Base-by-base conservation (phyloP, 2,113 vertebrate genomes). In the Cheilinus undulatus region DNA sequence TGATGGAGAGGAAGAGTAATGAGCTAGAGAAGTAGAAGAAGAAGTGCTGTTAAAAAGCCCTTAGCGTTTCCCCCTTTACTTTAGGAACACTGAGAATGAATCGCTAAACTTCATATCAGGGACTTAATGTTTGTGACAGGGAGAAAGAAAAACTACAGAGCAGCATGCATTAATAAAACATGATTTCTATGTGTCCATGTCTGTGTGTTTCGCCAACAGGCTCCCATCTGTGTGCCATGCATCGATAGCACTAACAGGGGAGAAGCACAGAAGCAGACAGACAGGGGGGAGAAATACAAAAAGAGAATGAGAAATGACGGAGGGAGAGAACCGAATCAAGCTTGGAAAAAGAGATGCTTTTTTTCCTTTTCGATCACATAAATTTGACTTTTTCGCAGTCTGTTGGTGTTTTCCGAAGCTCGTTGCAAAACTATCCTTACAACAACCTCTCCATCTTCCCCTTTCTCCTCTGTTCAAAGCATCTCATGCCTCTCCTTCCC, bases 131-230 rank as follows among this genome's bases (percentile, higher is more conserved):
- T 86, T 66, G 49, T 77, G 76, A 89, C n/a, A 42, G 42, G 28
- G 64, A 76, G 53, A 71, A 81, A 59, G 36, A 60, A 73, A 83
- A 70, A 52, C 50, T 34, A 69, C 46, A 74, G 60, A 58, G 79
- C 78, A 69, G 76, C 66, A 27, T 0, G 15, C 76, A 88, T 85
- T 75, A 83, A 85, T 88, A 88, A 89, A 88, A 80, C 74, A 86
- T 84, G 59, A 12, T 19, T 36, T 19, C 42, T 48, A 43, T 63
- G 49, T 72, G 22, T 28, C 17, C 49, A 17, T 26, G 27, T 45
- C 43, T 56, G 59, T 68, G 49, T 63, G 73, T 63, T 76, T 75
- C 52, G 76, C 73, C 76, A 85, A 62, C 40, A 83, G 76, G 79
- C 71, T 76, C 20, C 81, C 83, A 78, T 86, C 68, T 83, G 70